A percentile compares a stretch with the other conserved stretches of the same genome.
These are phyloP conservation scores for Limonius californicus DNA, from an alignment of 1,140 invertebrate genomes.

Conservation along the genomic window DNA sequence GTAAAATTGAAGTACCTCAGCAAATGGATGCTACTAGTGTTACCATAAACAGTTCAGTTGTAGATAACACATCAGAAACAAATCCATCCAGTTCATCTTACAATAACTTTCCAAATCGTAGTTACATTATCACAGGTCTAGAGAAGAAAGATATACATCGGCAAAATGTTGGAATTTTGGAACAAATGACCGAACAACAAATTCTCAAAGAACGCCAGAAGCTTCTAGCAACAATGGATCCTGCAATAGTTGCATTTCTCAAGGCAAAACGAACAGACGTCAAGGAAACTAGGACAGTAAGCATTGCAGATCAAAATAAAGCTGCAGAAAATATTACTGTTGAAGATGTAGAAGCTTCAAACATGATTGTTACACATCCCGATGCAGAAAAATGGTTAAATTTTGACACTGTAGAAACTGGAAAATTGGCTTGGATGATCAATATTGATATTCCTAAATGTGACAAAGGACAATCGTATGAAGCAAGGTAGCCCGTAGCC, in stretches of 20 bases:
- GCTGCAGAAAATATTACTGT: slow-evolving; percentile 31
- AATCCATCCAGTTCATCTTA: not conserved
- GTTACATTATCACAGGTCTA: slow-evolving; percentile 52
- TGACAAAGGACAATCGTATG: slow-evolving; percentile 57
- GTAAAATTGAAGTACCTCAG: not conserved
- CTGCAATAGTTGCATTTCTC: slow-evolving; percentile 63
- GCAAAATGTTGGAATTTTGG: slow-evolving; percentile 67
- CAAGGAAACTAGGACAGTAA: slow-evolving; percentile 36
- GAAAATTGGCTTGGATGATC: slow-evolving; percentile 84
- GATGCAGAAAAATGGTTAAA: slow-evolving; percentile 70
- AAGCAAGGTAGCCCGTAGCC: slow-evolving; percentile 54
- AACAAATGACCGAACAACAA: slow-evolving; percentile 67
- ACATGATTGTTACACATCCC: slow-evolving; percentile 58
- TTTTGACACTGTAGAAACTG: slow-evolving; percentile 75
- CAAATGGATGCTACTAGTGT: not conserved
- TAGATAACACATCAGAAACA: not conserved
- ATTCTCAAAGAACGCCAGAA: slow-evolving; percentile 71
- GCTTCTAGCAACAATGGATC: slow-evolving; percentile 61
- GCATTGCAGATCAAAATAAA: slow-evolving; percentile 39
- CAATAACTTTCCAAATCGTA: slow-evolving; percentile 32
- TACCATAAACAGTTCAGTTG: slow-evolving; percentile 16
- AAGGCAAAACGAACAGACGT: slow-evolving; percentile 49
- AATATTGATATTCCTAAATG: slow-evolving; percentile 54
- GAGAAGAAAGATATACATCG: slow-evolving; percentile 64
- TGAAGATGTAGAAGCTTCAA: slow-evolving; percentile 35